These are phyloP conservation scores for Tolmerus cingulatus DNA, from an alignment of 2,888 invertebrate genomes.

Conservation along the genomic window DNA sequence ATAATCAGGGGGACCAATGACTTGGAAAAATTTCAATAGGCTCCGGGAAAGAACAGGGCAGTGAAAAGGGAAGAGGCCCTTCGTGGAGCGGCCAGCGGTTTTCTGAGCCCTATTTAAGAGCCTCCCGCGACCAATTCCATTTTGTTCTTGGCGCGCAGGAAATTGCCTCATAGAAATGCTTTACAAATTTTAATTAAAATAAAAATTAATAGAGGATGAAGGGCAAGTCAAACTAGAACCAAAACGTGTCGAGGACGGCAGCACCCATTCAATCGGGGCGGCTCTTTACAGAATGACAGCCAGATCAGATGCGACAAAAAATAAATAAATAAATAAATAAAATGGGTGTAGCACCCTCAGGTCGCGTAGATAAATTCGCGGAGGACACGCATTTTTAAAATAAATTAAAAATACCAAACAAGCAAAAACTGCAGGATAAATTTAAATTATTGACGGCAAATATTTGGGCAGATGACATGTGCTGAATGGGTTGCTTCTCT, in stretches of 20 bases:
- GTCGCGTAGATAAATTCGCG: neutral
- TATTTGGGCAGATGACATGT: slow-evolving; percentile 35
- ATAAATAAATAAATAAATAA: neutral
- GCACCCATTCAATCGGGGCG: neutral
- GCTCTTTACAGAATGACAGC: neutral
- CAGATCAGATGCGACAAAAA: neutral
- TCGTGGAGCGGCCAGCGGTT: neutral
- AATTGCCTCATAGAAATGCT: neutral
- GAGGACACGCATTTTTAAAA: slow-evolving; percentile 23
- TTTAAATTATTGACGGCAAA: slow-evolving; percentile 38
- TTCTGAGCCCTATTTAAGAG: neutral
- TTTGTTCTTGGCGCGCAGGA: neutral
- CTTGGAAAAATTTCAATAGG: slow-evolving; percentile 29
- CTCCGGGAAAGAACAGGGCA: neutral
- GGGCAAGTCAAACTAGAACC: neutral
- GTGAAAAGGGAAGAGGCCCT: neutral
- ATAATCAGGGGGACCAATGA: slow-evolving; percentile 25
- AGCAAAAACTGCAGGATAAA: slow-evolving; percentile 20
- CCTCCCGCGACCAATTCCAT: neutral
- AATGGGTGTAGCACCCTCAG: neutral
- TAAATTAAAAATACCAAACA: slow-evolving; percentile 38
- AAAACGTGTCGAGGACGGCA: neutral
- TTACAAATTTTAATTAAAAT: slow-evolving; percentile 40
- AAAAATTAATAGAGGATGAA: slow-evolving; percentile 42
- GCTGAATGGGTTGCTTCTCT: neutral